Evolutionary conservation across 1,140 invertebrate genomes (phyloP).

Genomic region (Drosophila sulfurigaster): DNA sequence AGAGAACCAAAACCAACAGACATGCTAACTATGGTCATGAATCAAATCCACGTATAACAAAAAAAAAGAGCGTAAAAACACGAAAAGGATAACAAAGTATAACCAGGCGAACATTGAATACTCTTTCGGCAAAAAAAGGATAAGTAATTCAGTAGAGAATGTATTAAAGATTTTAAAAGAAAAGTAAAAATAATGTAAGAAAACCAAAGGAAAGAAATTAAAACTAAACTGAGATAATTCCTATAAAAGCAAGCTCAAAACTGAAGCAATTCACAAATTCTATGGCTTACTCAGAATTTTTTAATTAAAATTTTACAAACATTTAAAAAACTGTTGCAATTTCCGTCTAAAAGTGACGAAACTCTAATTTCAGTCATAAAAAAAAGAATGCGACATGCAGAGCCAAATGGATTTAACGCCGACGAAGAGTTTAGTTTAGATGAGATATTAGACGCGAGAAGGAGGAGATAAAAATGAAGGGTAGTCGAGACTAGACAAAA

Average conservation of each 20-base stretch:
- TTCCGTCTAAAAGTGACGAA: background rate
- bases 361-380: background rate
- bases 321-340: background rate
- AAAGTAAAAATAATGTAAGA: too few relatives aligned
- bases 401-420: slow-evolving; percentile 15
- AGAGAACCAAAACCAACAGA: slow-evolving; percentile 41
- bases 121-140: background rate
- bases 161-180: too few relatives aligned
- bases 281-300: too few relatives aligned
- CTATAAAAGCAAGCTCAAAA: too few relatives aligned
- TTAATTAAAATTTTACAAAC: too few relatives aligned
- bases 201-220: too few relatives aligned
- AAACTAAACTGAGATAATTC: too few relatives aligned
- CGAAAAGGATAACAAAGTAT: background rate
- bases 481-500: slow-evolving; percentile 7
- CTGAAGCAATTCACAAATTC: too few relatives aligned
- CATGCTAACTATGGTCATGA: slow-evolving; percentile 66
- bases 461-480: background rate
- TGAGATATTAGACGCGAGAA: slow-evolving; percentile 6
- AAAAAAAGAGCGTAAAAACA: slow-evolving; percentile 29
- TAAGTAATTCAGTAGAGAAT: too few relatives aligned
- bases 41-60: slow-evolving; percentile 49
- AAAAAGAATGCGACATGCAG: background rate
- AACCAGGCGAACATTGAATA: background rate
- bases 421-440: slow-evolving; percentile 18